Conservation (phyloP, 2,113 vertebrate genomes). For the Craseonycteris thonglongyai region DNA sequence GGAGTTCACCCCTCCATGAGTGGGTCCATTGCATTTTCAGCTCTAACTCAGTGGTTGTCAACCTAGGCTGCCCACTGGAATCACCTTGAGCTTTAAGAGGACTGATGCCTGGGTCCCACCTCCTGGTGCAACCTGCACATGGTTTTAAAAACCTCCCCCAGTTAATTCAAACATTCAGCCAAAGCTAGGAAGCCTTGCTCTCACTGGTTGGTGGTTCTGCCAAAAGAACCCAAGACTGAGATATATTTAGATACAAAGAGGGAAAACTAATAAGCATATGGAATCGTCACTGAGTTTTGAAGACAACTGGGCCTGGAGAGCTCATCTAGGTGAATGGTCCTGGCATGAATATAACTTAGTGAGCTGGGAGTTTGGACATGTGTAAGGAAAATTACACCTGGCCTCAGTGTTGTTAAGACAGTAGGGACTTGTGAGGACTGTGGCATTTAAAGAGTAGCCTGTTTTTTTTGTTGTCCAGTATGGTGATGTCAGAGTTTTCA, state of each 20-base stretch:
- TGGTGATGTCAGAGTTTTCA: neutral
- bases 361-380: neutral
- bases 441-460: neutral
- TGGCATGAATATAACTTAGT: neutral
- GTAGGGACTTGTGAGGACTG: neutral
- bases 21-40: neutral
- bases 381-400: neutral
- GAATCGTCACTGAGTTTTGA: neutral
- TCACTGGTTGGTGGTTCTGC: neutral
- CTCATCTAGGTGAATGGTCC: neutral
- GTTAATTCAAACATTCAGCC: neutral
- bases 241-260: neutral
- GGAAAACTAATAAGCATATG: neutral
- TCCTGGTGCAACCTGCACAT: neutral
- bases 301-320: neutral
- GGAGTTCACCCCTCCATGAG: neutral
- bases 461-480: neutral
- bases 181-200: neutral
- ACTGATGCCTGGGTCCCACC: neutral
- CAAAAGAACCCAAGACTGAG: neutral
- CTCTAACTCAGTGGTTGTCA: neutral
- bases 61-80: neutral
- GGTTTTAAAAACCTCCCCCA: neutral
- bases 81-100: neutral
- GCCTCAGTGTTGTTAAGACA: neutral